phyloP scores from a whole-genome alignment of 2,888 invertebrate genomes.

The Amorpha juglandis region DNA sequence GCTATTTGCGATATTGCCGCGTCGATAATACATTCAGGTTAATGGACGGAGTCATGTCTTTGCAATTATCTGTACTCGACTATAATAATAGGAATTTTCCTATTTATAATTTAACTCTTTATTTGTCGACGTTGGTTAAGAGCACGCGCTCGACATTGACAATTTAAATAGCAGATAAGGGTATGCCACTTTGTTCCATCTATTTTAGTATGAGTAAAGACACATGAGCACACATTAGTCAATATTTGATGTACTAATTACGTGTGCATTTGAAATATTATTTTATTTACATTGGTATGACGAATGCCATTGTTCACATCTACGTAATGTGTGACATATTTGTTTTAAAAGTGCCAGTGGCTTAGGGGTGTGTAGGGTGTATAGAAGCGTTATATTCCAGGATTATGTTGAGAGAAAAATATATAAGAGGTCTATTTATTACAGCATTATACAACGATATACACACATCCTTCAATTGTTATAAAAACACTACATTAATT shows the following conservation, averaged over 20 bases:
- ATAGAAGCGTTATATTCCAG: no score
- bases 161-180: conserved; percentile 41
- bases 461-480: no score
- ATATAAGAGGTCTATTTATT: no score
- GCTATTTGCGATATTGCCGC: conserved; percentile 68
- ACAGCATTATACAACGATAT: no score
- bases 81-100: conserved; percentile 79
- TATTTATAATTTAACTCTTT: conserved; percentile 63
- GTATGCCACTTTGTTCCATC: conserved; percentile 24
- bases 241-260: conserved; percentile 24
- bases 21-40: conserved; percentile 67
- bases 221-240: not conserved
- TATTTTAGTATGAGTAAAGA: conserved; percentile 33
- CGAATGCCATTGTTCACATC: not conserved
- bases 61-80: conserved; percentile 58
- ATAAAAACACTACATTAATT: no score
- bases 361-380: no score
- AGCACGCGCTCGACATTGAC: conserved; percentile 59
- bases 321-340: conserved; percentile 14
- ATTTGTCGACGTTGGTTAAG: conserved; percentile 45
- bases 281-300: conserved; percentile 16
- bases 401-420: no score
- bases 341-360: no score
- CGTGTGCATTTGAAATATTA: conserved; percentile 25
- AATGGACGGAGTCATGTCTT: conserved; percentile 59